Evolutionary conservation across 2,113 vertebrate genomes (phyloP).

Genomic region (Apodemus speciosus): DNA sequence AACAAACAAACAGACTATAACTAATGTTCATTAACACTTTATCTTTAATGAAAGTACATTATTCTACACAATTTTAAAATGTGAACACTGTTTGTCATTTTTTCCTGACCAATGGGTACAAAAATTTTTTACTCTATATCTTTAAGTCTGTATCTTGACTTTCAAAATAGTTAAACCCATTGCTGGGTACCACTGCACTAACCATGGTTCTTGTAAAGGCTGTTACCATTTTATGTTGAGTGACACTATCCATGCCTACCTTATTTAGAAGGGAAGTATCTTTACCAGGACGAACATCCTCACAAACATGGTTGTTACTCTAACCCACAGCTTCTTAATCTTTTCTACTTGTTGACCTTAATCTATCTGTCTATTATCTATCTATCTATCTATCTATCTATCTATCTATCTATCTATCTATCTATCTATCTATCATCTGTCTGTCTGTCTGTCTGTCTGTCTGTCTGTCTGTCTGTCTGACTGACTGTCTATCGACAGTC

Average conservation of each 20-base stretch:
- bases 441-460: too few relatives aligned
- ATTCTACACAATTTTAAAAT: background rate
- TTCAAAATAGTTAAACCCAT: background rate
- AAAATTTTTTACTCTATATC: background rate
- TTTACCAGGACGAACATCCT: background rate
- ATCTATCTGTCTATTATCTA: too few relatives aligned
- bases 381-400: background rate
- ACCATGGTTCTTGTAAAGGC: background rate
- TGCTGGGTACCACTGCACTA: background rate
- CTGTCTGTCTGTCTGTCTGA: too few relatives aligned
- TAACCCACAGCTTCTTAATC: background rate
- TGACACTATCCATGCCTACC: background rate
- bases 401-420: background rate
- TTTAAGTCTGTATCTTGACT: background rate
- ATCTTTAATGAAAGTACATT: background rate
- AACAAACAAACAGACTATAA: background rate
- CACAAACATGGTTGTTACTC: background rate
- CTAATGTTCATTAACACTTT: background rate
- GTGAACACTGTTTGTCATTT: background rate
- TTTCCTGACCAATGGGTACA: background rate
- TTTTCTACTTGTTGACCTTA: background rate
- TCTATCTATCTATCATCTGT: too few relatives aligned
- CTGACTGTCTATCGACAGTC: background rate
- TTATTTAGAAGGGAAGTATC: background rate
- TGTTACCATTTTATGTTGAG: background rate